phyloP scores from a whole-genome alignment of 2,888 invertebrate genomes.

The Aleiodes leptofemur region DNA sequence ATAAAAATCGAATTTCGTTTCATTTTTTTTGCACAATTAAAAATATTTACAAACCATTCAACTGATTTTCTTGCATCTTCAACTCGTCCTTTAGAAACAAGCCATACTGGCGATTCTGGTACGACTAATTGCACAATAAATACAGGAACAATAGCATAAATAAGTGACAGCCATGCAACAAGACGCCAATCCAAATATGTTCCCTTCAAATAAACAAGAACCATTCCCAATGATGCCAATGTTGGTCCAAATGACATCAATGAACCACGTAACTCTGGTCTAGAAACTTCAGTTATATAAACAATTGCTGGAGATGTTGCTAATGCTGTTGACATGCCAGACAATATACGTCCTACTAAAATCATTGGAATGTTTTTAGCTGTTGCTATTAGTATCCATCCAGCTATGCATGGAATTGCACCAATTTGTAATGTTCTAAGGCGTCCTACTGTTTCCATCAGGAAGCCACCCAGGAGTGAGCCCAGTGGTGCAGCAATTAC shows the following conservation, averaged over 20 bases:
- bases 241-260: slow-evolving; percentile 79
- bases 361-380: slow-evolving; percentile 77
- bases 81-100: slow-evolving; percentile 77
- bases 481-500: slow-evolving; percentile 78
- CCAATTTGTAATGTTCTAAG: slow-evolving; percentile 78
- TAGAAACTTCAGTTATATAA: slow-evolving; percentile 80
- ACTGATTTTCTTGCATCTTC: slow-evolving; percentile 78
- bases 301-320: slow-evolving; percentile 80
- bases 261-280: slow-evolving; percentile 79
- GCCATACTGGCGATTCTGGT: slow-evolving; percentile 80
- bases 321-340: slow-evolving; percentile 78
- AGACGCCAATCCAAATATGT: slow-evolving; percentile 78
- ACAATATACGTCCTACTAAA: slow-evolving; percentile 77
- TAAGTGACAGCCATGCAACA: slow-evolving; percentile 78
- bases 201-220: slow-evolving; percentile 78
- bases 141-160: slow-evolving; percentile 77
- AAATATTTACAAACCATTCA: slow-evolving; percentile 71
- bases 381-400: slow-evolving; percentile 78
- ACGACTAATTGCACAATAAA: slow-evolving; percentile 76
- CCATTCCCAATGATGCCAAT: slow-evolving; percentile 80
- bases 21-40: no score
- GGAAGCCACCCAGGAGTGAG: slow-evolving; percentile 77
- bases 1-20: no score
- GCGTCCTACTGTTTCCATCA: slow-evolving; percentile 79
- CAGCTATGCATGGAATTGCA: slow-evolving; percentile 77